Base-by-base conservation (phyloP, 2,113 vertebrate genomes). In the Todiramphus saurophagus region DNA sequence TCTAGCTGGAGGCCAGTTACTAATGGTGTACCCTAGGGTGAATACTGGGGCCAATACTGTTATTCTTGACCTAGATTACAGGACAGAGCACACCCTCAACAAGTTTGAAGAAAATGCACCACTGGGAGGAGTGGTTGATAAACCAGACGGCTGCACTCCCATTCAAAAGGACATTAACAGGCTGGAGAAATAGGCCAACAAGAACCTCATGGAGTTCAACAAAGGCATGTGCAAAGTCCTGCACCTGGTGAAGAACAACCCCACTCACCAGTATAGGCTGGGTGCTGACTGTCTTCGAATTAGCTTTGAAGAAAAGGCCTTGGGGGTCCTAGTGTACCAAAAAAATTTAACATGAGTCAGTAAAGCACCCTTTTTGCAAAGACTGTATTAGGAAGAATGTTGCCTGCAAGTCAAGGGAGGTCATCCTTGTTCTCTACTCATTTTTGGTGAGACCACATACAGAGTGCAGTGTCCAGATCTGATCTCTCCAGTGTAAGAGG, bases 341-440 rank as follows among this genome's bases (percentile, higher is more conserved):
- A 76, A 58, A 51, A 48, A 31, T 7, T 28, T 30, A 56, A 41
- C 12, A 3, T 5, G 35, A 83, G 8, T 17, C 8, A 50, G 16
- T 20, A 77, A 73, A 17, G 20, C 28, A 59, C 6, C 13, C 7
- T 13, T 16, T 11, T 10, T 41, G 23, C 23, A 70, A 53, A 56
- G 17, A 13, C 11, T 85, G 10, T 28, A 3, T 53, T 30, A 53
- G 27, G 23, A 86, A 62, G 19, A 72, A 17, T 6, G 7, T 2
- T 28, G 24, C 16, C 37, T 73, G 27, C 28, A 60, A 19, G 3
- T 39, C 0, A 0, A 53, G 60, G 50, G 16, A 64, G 7, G 8
- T 60, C 30, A 46, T 14, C 13, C 4, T 28, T 43, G 17, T 1
- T 0, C 24, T 93, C 20, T 67, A 2, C 15, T 41, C 11, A 9